A percentile compares a stretch with the other conserved stretches of the same genome.
phyloP scores from a whole-genome alignment of 2,113 vertebrate species.

The Tonatia bakeri region DNA sequence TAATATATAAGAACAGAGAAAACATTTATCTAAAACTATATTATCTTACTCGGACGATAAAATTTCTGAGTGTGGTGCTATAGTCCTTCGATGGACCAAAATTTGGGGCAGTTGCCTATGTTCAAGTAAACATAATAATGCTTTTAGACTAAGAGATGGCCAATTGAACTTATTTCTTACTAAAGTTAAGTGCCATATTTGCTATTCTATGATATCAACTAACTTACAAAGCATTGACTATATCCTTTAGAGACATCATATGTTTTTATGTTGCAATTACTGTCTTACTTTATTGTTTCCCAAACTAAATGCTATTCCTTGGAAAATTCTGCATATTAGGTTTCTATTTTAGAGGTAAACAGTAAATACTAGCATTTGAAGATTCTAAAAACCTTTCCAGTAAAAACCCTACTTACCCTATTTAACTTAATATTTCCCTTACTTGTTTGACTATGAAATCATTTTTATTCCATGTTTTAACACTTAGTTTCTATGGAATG shows the following conservation, averaged over 20 bases:
- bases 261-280: background rate
- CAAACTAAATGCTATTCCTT: background rate
- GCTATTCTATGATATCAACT: constrained; percentile 49
- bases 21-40: background rate
- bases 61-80: constrained; percentile 35
- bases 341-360: background rate
- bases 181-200: constrained; percentile 52
- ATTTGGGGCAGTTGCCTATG: background rate
- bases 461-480: background rate
- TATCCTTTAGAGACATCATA: constrained; percentile 20
- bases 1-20: constrained; percentile 39
- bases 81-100: constrained; percentile 28
- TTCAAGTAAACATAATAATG: constrained; percentile 37
- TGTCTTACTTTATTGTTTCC: background rate
- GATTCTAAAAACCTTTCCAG: background rate
- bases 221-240: constrained; percentile 55
- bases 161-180: constrained; percentile 24
- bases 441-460: background rate
- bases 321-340: background rate
- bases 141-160: background rate
- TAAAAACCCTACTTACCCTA: background rate
- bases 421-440: background rate
- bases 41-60: constrained; percentile 53
- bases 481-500: background rate
- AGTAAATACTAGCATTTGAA: background rate